A percentile compares a stretch with the other conserved stretches of the same genome.
Evolutionary conservation across 2,797 vertebrate species (phyloP).

Genomic region (Chaenodraco wilsoni): DNA sequence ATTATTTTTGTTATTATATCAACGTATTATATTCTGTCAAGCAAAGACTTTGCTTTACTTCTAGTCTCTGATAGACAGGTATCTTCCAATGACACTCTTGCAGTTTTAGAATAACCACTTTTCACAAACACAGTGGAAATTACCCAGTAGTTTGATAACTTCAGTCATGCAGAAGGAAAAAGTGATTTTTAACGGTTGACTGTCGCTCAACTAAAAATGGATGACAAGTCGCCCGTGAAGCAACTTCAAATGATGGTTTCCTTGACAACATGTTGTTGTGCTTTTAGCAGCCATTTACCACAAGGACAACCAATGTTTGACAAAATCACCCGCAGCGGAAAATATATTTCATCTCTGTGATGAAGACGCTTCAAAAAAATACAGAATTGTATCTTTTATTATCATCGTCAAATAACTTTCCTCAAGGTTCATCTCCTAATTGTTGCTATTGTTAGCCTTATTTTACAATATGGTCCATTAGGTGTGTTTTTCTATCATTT

Average conservation of each 20-base stretch:
- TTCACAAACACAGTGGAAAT: background rate
- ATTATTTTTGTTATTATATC: background rate
- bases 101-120: background rate
- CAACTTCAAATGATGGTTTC: conserved; percentile 35
- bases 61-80: background rate
- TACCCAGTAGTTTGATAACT: conserved; percentile 16
- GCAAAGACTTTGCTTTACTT: background rate
- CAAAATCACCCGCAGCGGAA: conserved; percentile 19
- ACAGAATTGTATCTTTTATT: conserved; percentile 3
- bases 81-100: background rate
- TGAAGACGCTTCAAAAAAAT: conserved; percentile 3
- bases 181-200: background rate
- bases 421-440: conserved; percentile 11
- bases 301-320: conserved; percentile 39
- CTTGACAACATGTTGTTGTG: conserved; percentile 35
- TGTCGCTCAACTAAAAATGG: background rate
- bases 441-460: conserved; percentile 27
- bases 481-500: conserved; percentile 18
- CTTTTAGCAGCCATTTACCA: conserved; percentile 51
- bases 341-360: background rate
- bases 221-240: background rate
- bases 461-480: conserved; percentile 24
- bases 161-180: background rate
- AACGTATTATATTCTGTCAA: background rate
- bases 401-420: conserved; percentile 12